Percentiles rank a stretch among this genome's conserved stretches.
Evolutionary conservation across 2,888 invertebrate genomes (phyloP).

Genomic region (Coleophora flavipennella): DNA sequence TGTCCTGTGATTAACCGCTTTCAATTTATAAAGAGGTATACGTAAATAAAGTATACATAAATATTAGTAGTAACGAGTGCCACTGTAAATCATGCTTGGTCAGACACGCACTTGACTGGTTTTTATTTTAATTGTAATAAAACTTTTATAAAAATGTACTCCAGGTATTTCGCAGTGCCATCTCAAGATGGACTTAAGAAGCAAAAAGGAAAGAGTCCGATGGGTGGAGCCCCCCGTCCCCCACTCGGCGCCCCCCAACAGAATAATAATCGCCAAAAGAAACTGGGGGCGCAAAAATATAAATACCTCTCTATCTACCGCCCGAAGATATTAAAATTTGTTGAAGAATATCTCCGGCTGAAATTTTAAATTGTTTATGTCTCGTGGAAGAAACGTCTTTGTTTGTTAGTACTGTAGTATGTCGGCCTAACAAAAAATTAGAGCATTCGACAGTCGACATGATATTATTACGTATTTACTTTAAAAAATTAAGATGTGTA

Average conservation of each 20-base stretch:
- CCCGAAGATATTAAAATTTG: conserved; percentile 65
- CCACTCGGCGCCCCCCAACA: conserved; percentile 49
- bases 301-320: conserved; percentile 55
- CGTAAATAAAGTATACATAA: no score
- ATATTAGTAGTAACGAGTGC: no score
- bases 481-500: no score
- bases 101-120: no score
- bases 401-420: no score
- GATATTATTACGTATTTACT: no score
- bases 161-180: conserved; percentile 31
- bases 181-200: conserved; percentile 73
- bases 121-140: neutral
- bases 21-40: no score
- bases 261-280: conserved; percentile 73
- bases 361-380: conserved; percentile 58
- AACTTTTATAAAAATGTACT: conserved; percentile 24
- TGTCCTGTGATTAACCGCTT: no score
- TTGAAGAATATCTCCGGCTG: conserved; percentile 47
- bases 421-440: no score
- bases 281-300: conserved; percentile 67
- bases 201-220: conserved; percentile 71
- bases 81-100: no score
- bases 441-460: no score
- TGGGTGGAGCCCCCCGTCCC: conserved; percentile 32
- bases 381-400: no score